Base-by-base conservation (phyloP, 2,888 invertebrate genomes). In the Sialis fuliginosa region DNA sequence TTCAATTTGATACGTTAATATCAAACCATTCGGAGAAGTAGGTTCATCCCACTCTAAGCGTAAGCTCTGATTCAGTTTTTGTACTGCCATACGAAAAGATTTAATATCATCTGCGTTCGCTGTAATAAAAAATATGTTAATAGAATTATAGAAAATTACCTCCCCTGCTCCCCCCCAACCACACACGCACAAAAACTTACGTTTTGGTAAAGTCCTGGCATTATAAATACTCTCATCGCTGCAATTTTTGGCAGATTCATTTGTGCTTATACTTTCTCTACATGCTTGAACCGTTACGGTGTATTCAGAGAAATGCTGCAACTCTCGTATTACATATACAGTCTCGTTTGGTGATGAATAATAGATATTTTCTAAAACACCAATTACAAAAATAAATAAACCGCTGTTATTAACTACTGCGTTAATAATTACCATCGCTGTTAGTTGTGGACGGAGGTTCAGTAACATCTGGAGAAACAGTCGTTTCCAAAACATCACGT, bases 31-130 rank as follows among this genome's bases (percentile, higher is more conserved):
- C 0, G 96, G 93, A 51, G 79, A 68, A 22, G 60, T 55, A 0
- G 96, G 95, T 54, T 84, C 80, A 3, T 74, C 68, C 96, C 96
- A 96, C 31, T 68, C 71, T 4, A 90, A 66, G 42, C 75, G 77
- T 22, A 63, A 57, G 50, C 67, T 72, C 47, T 62, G 55, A 54
- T 66, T 64, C 44, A 44, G 31, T 7, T 46, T 42, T 32, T 22
- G 39, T 13, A 66, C 54, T 0, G 72, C 69, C 51, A 74, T 69
- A 9, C 66, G 65, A 13, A 78, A 61, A 49, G 70, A 64, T 9
- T 62, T 64, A 40, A 83, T 76, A 49, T 70, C 66, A 60, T 90
- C 88, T 44, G 81, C 83, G 53, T 72, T 69, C 13, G 65, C 86
- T 87, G 62, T 45, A 62, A 53, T 51, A 51, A 48, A 50, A 48